Percentiles rank a stretch among this genome's conserved stretches.
phyloP scores from a whole-genome alignment of 2,888 invertebrate species.

The Metellina segmentata region DNA sequence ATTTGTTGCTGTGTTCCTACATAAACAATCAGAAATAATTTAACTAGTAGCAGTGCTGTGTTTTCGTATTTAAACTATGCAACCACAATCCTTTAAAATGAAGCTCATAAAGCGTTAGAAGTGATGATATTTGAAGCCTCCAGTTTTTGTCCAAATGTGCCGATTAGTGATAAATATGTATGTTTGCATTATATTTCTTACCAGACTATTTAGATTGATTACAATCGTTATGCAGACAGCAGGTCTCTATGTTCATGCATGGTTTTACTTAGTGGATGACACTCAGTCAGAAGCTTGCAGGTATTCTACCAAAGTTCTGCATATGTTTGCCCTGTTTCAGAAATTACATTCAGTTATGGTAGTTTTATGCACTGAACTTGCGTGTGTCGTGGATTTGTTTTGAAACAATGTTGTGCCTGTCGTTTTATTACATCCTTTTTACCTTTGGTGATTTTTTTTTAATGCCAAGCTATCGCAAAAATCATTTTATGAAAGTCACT shows the following conservation, averaged over 20 bases:
- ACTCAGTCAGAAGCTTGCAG: neutral
- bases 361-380: no score
- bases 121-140: conserved; percentile 44
- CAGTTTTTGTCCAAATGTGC: conserved; percentile 1
- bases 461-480: no score
- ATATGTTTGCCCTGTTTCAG: neutral
- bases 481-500: no score
- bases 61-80: conserved; percentile 52
- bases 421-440: no score
- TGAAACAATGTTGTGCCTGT: no score
- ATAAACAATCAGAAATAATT: conserved; percentile 66
- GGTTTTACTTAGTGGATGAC: neutral
- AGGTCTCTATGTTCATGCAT: neutral
- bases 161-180: conserved; percentile 13
- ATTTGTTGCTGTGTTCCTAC: conserved; percentile 57
- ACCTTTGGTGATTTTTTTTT: no score
- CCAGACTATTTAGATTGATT: neutral
- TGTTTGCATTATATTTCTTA: neutral
- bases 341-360: neutral
- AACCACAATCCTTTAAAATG: conserved; percentile 53
- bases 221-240: neutral
- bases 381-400: no score
- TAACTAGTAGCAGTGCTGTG: conserved; percentile 64
- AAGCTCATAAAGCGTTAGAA: conserved; percentile 60
- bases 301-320: neutral